A percentile compares a stretch with the other conserved stretches of the same genome.
phyloP scores from a whole-genome alignment of 2,888 invertebrate genomes.

The Invenusta paracnida region DNA sequence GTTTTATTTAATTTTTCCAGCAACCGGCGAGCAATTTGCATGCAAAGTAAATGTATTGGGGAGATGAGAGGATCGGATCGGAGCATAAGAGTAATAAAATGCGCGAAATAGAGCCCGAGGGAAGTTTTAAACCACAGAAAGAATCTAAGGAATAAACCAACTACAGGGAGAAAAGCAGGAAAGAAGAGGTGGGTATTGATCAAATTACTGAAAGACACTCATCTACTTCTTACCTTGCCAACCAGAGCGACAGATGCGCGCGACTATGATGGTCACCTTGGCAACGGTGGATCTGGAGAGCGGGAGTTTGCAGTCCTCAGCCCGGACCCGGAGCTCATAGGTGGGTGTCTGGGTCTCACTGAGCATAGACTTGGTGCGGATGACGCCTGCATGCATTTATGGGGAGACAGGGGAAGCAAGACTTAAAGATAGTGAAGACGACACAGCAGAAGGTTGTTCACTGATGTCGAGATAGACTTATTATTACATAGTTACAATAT shows the following conservation, averaged over 20 bases:
- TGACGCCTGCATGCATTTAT: constrained; percentile 63
- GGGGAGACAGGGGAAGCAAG: not conserved
- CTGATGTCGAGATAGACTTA: too few species aligned
- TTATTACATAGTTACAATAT: too few species aligned
- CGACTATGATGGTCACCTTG: constrained; percentile 90
- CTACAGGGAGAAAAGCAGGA: not conserved
- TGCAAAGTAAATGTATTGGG: too few species aligned
- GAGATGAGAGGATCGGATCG: too few species aligned
- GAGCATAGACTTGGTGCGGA: constrained; percentile 84
- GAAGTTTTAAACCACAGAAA: too few species aligned
- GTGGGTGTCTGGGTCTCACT: constrained; percentile 88
- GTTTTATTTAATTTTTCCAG: too few species aligned
- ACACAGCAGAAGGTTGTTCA: not conserved
- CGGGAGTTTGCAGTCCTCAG: constrained; percentile 79
- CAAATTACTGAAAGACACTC: too few species aligned
- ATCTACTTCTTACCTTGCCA: constrained; percentile 70
- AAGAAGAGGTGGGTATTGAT: not conserved
- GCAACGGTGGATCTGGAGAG: constrained; percentile 87
- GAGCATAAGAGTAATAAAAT: too few species aligned
- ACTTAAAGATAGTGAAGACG: too few species aligned
- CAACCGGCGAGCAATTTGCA: too few species aligned
- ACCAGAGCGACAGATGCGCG: constrained; percentile 73
- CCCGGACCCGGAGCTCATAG: constrained; percentile 90
- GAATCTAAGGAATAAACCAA: too few species aligned
- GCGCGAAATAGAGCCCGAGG: too few species aligned